These are phyloP conservation scores for Acinonyx jubatus DNA, from an alignment of 2,113 vertebrate species.

Conservation along the genomic window DNA sequence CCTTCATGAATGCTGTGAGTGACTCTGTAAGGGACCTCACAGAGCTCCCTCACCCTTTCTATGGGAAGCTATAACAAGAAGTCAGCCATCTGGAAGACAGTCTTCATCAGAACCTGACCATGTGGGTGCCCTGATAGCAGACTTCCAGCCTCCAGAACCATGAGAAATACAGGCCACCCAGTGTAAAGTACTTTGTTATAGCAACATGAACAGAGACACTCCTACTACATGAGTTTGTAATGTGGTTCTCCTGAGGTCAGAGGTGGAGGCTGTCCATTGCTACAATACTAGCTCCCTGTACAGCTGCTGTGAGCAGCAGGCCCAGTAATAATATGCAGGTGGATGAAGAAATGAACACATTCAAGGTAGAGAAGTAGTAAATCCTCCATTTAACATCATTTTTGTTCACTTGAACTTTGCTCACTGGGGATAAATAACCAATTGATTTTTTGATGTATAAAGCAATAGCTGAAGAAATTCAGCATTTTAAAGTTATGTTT, in stretches of 20 bases:
- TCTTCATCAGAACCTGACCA: not conserved
- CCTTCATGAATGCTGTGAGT: not conserved
- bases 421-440: not conserved
- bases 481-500: not conserved
- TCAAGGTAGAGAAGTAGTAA: not conserved
- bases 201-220: not conserved
- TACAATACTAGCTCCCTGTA: not conserved
- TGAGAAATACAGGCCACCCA: not conserved
- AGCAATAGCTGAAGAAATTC: not conserved
- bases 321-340: not conserved
- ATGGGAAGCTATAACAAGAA: not conserved
- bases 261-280: not conserved
- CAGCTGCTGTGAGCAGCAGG: not conserved
- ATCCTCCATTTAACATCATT: not conserved
- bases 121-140: not conserved
- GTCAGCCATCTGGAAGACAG: not conserved
- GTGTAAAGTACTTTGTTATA: not conserved
- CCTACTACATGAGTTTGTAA: not conserved
- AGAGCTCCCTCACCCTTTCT: not conserved
- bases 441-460: not conserved
- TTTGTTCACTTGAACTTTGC: not conserved
- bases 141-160: not conserved
- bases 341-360: not conserved
- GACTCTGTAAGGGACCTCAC: not conserved
- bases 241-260: not conserved